Evolutionary conservation across 1,140 invertebrate species (phyloP), one percentile per base, ranked within the genome.

Genomic region (Luehdorfia chinensis): DNA sequence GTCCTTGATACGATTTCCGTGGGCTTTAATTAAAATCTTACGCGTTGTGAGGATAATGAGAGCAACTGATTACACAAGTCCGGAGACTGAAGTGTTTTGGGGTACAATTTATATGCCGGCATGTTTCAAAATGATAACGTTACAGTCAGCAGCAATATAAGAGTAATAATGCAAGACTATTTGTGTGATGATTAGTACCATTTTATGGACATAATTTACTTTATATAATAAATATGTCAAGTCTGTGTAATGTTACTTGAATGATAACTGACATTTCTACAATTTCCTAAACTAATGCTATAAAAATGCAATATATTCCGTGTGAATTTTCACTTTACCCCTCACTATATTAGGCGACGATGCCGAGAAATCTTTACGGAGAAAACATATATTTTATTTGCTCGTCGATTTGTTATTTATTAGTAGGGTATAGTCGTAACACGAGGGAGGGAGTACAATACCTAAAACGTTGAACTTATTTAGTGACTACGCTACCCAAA

Each of bases 381-480:
- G 68, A 70, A 75, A 72, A 73, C 69, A 72, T 84, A 77, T 79
- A 77, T 84, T 81, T 81, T 81, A 81, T 75, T 67, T 66, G 62
- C 64, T 75, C 69, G 72, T 81, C 77, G 79, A 84, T 84, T 81
- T 84, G 77, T 84, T 84, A 84, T 84, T 84, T 84, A 84, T 84
- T 84, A 84, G 76, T 65, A 55, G 67, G 68, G 74, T 75, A 81
- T 80, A 79, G 76, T 77, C 74, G 71, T 75, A 79, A 77, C 64
- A 77, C 67, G 67, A 75, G 68, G 71, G 76, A 62, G 66, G 57
- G 64, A 71, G 60, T 59, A 75, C 71, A 76, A 77, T 75, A 69
- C 64, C 66, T 65, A 71, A 75, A 77, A 73, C 63, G 69, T 67
- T 75, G 73, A 68, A 66, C 66, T 65, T 84, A 68, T 76, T 81